phyloP scores from a whole-genome alignment of 2,888 invertebrate species.

The Melipona bicolor region DNA sequence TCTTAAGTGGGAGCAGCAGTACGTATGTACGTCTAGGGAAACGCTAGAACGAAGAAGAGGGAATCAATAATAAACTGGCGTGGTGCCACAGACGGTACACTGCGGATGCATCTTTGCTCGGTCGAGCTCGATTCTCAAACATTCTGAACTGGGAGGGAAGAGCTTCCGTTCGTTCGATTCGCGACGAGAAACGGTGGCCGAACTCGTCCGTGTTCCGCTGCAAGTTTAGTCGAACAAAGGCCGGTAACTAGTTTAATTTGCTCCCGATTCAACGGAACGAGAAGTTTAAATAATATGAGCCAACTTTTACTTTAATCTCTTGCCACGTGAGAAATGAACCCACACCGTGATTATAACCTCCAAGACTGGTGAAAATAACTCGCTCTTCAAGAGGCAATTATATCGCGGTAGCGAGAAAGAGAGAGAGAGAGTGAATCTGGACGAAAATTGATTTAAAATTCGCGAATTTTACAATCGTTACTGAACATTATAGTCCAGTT shows the following conservation, averaged over 20 bases:
- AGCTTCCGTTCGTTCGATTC: too few relatives aligned
- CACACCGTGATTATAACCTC: not conserved
- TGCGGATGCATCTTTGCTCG: constrained; percentile 37
- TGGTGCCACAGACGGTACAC: constrained; percentile 45
- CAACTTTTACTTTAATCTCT: not conserved
- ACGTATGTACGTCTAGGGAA: not conserved
- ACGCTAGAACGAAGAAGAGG: constrained; percentile 27
- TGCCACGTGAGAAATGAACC: not conserved
- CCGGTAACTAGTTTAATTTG: not conserved
- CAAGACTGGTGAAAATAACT: not conserved
- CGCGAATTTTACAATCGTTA: not conserved
- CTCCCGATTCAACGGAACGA: not conserved
- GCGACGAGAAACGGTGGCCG: not conserved
- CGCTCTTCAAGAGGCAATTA: not conserved
- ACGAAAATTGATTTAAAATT: not conserved
- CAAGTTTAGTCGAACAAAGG: not conserved
- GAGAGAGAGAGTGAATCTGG: not conserved
- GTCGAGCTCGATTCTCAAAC: constrained; percentile 17
- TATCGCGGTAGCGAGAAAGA: not conserved
- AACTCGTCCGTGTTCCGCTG: not conserved
- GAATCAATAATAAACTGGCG: constrained; percentile 58
- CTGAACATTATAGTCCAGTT: too few relatives aligned
- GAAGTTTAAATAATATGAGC: not conserved
- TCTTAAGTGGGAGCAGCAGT: constrained; percentile 9
- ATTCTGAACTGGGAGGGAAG: not conserved